Conservation (phyloP, 1,140 invertebrate species). For the Diplogasteroides magnus region DNA sequence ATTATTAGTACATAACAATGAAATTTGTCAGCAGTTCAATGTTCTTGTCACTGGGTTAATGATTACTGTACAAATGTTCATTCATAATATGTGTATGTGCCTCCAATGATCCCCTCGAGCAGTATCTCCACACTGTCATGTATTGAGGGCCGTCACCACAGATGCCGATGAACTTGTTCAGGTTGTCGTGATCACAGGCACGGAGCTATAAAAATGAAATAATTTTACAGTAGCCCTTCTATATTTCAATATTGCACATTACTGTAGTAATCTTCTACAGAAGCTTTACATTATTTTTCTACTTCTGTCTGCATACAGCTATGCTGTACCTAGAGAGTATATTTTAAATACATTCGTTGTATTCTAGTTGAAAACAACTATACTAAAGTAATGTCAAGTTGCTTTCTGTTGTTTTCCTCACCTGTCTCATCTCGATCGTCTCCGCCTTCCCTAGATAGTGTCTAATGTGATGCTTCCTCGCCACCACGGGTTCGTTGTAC, state of each 20-base stretch:
- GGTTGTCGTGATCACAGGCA: slow-evolving; percentile 41
- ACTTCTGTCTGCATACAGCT: too few relatives aligned
- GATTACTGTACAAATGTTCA: too few relatives aligned
- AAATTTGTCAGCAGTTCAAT: background rate
- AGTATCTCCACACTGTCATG: slow-evolving; percentile 18
- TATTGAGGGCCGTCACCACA: slow-evolving; percentile 36
- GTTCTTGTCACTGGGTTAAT: too few relatives aligned
- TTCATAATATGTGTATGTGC: too few relatives aligned
- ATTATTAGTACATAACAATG: background rate
- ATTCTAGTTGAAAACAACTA: too few relatives aligned
- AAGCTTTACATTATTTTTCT: too few relatives aligned
- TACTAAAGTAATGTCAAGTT: background rate
- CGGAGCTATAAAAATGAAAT: too few relatives aligned
- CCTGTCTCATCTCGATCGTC: slow-evolving; percentile 25
- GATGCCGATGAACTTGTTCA: slow-evolving; percentile 37
- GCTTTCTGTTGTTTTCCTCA: slow-evolving; percentile 12
- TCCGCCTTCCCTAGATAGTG: slow-evolving; percentile 15
- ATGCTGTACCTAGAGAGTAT: too few relatives aligned
- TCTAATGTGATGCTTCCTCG: slow-evolving; percentile 29
- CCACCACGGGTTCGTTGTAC: slow-evolving; percentile 40
- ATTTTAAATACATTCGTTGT: too few relatives aligned
- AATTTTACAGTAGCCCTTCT: too few relatives aligned
- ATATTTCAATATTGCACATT: too few relatives aligned
- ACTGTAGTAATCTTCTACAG: too few relatives aligned
- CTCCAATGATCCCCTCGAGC: slow-evolving; percentile 7